A percentile compares a stretch with the other conserved stretches of the same genome.
These are phyloP conservation scores for Cryptotis parvus DNA, from an alignment of 2,113 vertebrate genomes.

Conservation along the genomic window DNA sequence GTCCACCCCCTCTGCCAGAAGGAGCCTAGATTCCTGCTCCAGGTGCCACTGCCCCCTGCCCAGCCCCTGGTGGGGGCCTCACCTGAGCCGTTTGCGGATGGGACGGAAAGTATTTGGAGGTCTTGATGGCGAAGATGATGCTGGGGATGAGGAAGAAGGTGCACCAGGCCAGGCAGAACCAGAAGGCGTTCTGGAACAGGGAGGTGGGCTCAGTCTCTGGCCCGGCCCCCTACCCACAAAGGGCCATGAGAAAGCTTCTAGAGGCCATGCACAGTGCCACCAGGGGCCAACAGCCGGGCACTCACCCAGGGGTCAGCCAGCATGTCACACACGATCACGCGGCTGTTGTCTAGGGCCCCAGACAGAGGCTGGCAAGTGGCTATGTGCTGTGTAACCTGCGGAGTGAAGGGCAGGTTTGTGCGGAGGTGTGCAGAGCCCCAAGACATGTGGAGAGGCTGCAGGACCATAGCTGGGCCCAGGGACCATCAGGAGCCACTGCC, in stretches of 20 bases:
- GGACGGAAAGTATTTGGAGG: conserved; percentile 93
- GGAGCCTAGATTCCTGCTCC: background rate
- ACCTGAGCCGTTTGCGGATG: conserved; percentile 88
- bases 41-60: background rate
- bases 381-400: conserved; percentile 86
- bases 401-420: background rate
- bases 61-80: conserved; percentile 31
- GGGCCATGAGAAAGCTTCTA: rapidly evolving
- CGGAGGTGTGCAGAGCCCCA: background rate
- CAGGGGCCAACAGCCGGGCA: too few relatives aligned
- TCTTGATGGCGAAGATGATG: conserved; percentile 93
- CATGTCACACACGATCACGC: conserved; percentile 88
- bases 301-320: conserved; percentile 90
- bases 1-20: background rate
- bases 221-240: background rate
- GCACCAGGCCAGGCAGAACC: conserved; percentile 96
- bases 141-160: conserved; percentile 94
- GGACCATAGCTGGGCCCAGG: background rate
- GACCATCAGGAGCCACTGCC: background rate
- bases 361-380: conserved; percentile 88
- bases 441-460: background rate
- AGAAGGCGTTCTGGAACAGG: conserved; percentile 93
- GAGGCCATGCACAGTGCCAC: too few relatives aligned
- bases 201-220: background rate
- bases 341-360: conserved; percentile 86